Evolutionary conservation across 2,888 invertebrate species (phyloP).

Genomic region (Drosophila mimica): DNA sequence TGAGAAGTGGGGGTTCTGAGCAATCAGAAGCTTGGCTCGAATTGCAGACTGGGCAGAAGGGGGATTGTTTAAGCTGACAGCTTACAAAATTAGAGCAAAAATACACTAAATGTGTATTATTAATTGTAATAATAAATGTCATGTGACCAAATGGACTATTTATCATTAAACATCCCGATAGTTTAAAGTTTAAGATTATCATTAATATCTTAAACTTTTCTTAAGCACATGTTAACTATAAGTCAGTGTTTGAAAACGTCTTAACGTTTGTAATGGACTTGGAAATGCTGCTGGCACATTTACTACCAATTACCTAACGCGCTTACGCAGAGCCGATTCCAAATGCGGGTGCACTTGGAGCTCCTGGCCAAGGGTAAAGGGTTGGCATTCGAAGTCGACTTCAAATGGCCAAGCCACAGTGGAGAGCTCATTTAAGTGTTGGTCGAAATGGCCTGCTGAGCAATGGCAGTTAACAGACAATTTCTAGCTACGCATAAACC

Average conservation of each 20-base stretch:
- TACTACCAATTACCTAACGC: conserved; percentile 4
- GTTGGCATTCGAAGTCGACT: conserved; percentile 38
- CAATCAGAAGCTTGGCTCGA: background rate
- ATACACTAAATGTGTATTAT: background rate
- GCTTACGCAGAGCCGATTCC: conserved; percentile 1
- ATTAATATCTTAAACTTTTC: background rate
- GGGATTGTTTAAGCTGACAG: background rate
- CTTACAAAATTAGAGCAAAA: background rate
- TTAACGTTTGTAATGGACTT: background rate
- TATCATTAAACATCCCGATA: background rate
- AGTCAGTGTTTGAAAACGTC: background rate
- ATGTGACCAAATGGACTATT: background rate
- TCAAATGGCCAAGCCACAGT: conserved; percentile 14
- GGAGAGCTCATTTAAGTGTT: conserved; percentile 29
- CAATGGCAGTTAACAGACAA: conserved; percentile 67
- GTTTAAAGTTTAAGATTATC: background rate
- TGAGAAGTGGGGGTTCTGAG: background rate
- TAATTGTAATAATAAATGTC: background rate
- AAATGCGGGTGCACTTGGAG: background rate
- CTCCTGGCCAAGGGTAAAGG: conserved; percentile 38
- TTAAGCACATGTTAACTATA: background rate
- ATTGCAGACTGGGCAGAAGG: background rate
- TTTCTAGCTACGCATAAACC: conserved; percentile 45
- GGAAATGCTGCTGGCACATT: conserved; percentile 2
- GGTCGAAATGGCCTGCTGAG: conserved; percentile 16